Evolutionary conservation across 2,888 invertebrate genomes (phyloP).

Genomic region (Ennomos quercinarius): DNA sequence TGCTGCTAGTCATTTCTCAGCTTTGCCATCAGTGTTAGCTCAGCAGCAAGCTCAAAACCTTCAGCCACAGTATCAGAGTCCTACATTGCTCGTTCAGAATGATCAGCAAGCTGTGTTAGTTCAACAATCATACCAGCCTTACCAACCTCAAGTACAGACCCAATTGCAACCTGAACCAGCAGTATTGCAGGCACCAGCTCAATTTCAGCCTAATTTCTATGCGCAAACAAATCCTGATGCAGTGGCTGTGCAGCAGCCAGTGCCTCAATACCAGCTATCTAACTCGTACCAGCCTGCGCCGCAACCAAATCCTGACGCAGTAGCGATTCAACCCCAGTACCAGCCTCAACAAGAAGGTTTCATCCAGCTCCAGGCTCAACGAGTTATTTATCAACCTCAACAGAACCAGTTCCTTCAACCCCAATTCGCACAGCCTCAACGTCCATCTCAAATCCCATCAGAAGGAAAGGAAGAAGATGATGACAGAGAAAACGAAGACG

Average conservation of each 20-base stretch:
- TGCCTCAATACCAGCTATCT: conserved; percentile 44
- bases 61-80: conserved; percentile 49
- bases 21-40: conserved; percentile 70
- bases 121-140: conserved; percentile 40
- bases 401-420: conserved; percentile 7
- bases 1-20: conserved; percentile 71
- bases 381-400: conserved; percentile 42
- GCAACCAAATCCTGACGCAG: conserved; percentile 36
- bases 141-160: conserved; percentile 39
- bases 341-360: conserved; percentile 47
- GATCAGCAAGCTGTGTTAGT: conserved; percentile 31
- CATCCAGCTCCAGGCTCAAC: conserved; percentile 56
- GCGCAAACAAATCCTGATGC: conserved; percentile 37
- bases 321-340: conserved; percentile 35
- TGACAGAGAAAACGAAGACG: conserved; percentile 26
- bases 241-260: conserved; percentile 37
- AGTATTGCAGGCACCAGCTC: conserved; percentile 40
- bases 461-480: conserved; percentile 26
- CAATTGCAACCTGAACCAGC: conserved; percentile 41
- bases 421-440: conserved; percentile 23
- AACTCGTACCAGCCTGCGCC: conserved; percentile 36
- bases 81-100: conserved; percentile 51
- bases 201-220: conserved; percentile 41
- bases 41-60: conserved; percentile 63
- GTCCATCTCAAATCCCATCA: conserved; percentile 24